Base-by-base conservation (phyloP, 2,797 vertebrate species). In the Pteropus rufus region DNA sequence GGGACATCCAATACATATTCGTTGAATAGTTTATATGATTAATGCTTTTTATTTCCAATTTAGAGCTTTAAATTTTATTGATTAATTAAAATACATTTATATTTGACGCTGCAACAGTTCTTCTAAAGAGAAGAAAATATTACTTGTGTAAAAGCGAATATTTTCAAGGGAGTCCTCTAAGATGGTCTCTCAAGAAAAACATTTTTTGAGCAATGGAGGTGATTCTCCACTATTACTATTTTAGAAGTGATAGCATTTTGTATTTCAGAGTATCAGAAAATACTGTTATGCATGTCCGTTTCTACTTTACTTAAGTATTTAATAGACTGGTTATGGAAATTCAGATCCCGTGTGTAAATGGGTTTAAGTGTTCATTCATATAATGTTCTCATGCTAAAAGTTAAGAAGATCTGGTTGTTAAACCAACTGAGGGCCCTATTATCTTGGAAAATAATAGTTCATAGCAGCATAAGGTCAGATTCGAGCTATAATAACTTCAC, bases 401-500 rank as follows among this genome's bases (percentile, higher is more conserved):
- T 19, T 95, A 97, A 95, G 10, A 26, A 41, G 18, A 18, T 67
- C 29, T 73, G 44, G 34, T 84, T 72, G 11, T 4, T 92, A 46
- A 41, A 64, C 62, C 84, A 15, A 77, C n/a, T 3, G 7, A 95
- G 67, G 76, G n/a, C 10, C 24, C 2, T 54, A 21, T 94, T 97
- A 93, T 93, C 29, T 62, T 85, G 77, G 29, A 69, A 44, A n/a
- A 26, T 19, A 64, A 23, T 1, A 44, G 91, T 94, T 84, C 60
- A 7, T 2, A 41, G 4, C 26, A 72, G 1, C 31, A 39, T 58
- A 82, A 65, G 10, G 16, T 86, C 36, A 1, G 6, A 58, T 72
- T 95, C 69, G 54, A 36, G 10, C 8, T 94, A 2, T 83, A 26
- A 58, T 94, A 85, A 73, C 94, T 93, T 91, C 91, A 94, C 29